Evolutionary conservation across 2,797 vertebrate species (phyloP).

Genomic region (Argentina silus): DNA sequence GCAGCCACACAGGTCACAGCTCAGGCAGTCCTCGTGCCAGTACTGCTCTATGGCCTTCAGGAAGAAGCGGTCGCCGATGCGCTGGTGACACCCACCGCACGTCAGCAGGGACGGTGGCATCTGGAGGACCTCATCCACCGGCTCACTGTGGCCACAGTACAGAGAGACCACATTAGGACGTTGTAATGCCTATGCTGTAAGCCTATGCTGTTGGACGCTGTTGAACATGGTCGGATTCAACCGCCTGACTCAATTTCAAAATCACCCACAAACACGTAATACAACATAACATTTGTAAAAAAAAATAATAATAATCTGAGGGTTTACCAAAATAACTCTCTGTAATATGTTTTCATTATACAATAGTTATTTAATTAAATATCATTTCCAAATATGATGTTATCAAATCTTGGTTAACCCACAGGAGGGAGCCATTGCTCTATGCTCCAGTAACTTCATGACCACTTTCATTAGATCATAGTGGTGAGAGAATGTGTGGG

Average conservation of each 20-base stretch:
- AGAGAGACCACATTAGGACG: background rate
- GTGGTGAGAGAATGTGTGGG: background rate
- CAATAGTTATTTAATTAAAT: background rate
- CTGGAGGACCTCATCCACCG: constrained; percentile 97
- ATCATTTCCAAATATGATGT: background rate
- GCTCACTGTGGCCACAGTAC: constrained; percentile 79
- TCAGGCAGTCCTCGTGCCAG: constrained; percentile 99
- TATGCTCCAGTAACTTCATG: background rate
- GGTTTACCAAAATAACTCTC: no score
- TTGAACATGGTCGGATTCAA: no score
- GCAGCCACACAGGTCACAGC: constrained; percentile 97
- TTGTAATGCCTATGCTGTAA: background rate
- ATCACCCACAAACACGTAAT: no score
- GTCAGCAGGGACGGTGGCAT: constrained; percentile 94
- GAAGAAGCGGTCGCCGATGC: constrained; percentile 97
- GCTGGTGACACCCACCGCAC: constrained; percentile 98
- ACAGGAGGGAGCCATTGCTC: background rate
- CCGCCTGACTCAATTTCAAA: no score
- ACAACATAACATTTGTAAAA: no score
- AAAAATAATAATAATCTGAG: no score
- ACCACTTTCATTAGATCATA: no score
- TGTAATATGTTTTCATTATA: no score
- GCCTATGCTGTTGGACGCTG: no score
- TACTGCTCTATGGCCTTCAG: constrained; percentile 99
- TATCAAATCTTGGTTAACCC: background rate